phyloP scores from a whole-genome alignment of 2,888 invertebrate species.

The Philereme transversata region DNA sequence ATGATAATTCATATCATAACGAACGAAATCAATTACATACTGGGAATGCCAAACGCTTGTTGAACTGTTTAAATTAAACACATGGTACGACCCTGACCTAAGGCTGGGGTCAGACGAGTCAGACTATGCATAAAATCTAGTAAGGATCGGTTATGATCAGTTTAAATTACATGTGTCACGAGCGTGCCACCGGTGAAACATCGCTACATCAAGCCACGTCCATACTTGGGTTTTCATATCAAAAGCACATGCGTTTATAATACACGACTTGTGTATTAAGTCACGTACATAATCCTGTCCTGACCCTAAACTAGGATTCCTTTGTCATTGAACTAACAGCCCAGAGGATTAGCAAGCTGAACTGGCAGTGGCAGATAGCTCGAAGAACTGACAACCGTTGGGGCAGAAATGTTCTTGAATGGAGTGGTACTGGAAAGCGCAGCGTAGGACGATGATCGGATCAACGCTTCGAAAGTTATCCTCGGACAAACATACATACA shows the following conservation, averaged over 20 bases:
- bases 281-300: no score
- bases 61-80: slow-evolving; percentile 25
- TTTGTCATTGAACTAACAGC: no score
- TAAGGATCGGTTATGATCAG: slow-evolving; percentile 30
- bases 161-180: slow-evolving; percentile 11
- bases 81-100: slow-evolving; percentile 31
- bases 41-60: slow-evolving; percentile 23
- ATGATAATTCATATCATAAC: slow-evolving; percentile 5
- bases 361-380: no score
- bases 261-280: no score
- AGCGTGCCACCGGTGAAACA: neutral
- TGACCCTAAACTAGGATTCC: no score
- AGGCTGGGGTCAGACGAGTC: slow-evolving; percentile 23
- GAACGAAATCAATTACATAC: slow-evolving; percentile 26
- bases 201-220: slow-evolving; percentile 1
- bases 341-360: no score
- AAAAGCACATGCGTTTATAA: neutral
- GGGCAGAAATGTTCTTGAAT: no score
- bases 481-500: no score
- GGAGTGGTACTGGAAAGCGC: no score
- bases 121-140: slow-evolving; percentile 29
- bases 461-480: no score
- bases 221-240: neutral
- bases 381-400: no score
- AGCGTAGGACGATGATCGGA: no score